Base-by-base conservation (phyloP, 2,888 invertebrate genomes). In the Eulithis prunata region DNA sequence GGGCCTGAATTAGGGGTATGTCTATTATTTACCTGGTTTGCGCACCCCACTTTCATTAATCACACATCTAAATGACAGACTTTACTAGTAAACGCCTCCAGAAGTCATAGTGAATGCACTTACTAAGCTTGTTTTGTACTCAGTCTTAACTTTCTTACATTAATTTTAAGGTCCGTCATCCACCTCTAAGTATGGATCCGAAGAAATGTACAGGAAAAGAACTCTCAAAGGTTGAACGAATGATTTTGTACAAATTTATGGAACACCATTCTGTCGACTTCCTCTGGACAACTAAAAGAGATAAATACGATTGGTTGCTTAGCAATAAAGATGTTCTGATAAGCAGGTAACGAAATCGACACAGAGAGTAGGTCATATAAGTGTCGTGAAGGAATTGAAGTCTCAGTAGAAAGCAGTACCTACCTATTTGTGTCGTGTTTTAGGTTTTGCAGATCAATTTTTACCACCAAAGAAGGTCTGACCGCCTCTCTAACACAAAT, bases 401-500 rank as follows among this genome's bases (percentile, higher is more conserved):
- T 32, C 32, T 5, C 1, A 52, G 10, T 3, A 28, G n/a, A 41
- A 54, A 54, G 11, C 21, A 38, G 41, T 13, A 21, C 1, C 1
- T 21, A 21, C 21, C 21, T 21, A 32, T 41, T 61, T 32, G n/a
- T 51, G 10, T 28, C 57, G 62, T 95, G 96, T 78, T 73, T 62
- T 96, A 96, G 98, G 78, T 98, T 97, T 86, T 96, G 96, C 74
- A 95, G 97, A 77, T 97, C 98, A 0, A 94, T 96, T 59, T 98
- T 98, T 82, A 98, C 98, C 0, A 98, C 98, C 0, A 99, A 99
- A 94, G 98, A 98, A 85, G 97, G 97, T 3, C 87, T 98, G 43
- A 97, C 97, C 72, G 92, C 95, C 28, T 95, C 96, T 66, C 87
- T 98, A 47, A 95, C 96, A 57, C 97, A 97, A 82, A 95, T 97